phyloP scores from a whole-genome alignment of 2,797 vertebrate genomes.

The Rhyacichthys aspro region DNA sequence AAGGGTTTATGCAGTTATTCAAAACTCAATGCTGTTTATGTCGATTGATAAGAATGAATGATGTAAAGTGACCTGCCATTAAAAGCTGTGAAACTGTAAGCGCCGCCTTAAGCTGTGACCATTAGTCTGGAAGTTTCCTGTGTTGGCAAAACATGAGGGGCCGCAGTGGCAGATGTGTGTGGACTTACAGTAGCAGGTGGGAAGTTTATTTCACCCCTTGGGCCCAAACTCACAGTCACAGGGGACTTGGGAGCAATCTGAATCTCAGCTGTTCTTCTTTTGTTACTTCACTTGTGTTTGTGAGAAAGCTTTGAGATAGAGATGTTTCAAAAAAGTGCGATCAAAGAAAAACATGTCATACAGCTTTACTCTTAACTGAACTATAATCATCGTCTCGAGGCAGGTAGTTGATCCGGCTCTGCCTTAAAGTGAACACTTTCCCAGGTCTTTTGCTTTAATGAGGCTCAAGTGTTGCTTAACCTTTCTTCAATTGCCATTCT shows the following conservation, averaged over 20 bases:
- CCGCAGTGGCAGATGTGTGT: slow-evolving; percentile 69
- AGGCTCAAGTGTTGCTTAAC: slow-evolving; percentile 47
- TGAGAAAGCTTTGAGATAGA: slow-evolving; percentile 45
- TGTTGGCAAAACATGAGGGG: slow-evolving; percentile 72
- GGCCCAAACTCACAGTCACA: slow-evolving; percentile 63
- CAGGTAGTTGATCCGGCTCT: slow-evolving; percentile 6
- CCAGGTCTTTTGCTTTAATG: slow-evolving; percentile 29
- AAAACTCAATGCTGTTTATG: slow-evolving; percentile 61
- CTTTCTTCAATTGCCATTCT: slow-evolving; percentile 37
- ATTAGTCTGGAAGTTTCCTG: slow-evolving; percentile 74
- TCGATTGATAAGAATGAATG: slow-evolving; percentile 76
- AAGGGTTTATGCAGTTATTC: slow-evolving; percentile 57
- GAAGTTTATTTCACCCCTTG: slow-evolving; percentile 78
- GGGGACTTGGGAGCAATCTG: slow-evolving; percentile 65
- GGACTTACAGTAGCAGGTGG: slow-evolving; percentile 81
- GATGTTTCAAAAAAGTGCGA: slow-evolving; percentile 45
- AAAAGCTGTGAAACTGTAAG: slow-evolving; percentile 71
- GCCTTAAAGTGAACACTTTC: slow-evolving; percentile 15
- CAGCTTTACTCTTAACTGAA: background rate
- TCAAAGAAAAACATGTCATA: slow-evolving; percentile 36
- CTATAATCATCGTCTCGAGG: slow-evolving; percentile 1
- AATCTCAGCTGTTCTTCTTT: slow-evolving; percentile 68
- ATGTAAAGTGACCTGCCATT: slow-evolving; percentile 69
- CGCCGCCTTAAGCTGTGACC: slow-evolving; percentile 68
- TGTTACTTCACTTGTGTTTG: slow-evolving; percentile 55